Evolutionary conservation across 2,797 vertebrate species (phyloP).

Genomic region (Sebastes miniatus): DNA sequence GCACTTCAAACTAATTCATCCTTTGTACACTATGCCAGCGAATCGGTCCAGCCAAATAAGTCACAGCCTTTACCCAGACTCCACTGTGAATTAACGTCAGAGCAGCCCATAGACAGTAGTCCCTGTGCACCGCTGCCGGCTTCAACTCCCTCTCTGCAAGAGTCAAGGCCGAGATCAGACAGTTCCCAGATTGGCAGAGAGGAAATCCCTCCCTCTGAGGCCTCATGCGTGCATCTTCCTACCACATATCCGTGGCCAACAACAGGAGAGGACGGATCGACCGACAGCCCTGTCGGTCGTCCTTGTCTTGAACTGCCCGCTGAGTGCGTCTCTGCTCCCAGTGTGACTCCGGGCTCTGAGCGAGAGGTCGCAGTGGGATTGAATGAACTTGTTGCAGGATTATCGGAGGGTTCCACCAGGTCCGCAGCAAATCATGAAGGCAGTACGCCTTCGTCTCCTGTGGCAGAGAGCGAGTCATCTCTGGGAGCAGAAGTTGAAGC

Average conservation of each 20-base stretch:
- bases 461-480: constrained; percentile 28
- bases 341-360: constrained; percentile 22
- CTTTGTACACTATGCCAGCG: constrained; percentile 45
- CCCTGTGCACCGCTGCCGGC: constrained; percentile 9
- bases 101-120: constrained; percentile 26
- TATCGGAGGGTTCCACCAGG: constrained; percentile 31
- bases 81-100: constrained; percentile 54
- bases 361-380: constrained; percentile 15
- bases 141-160: constrained; percentile 13
- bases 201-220: constrained; percentile 35
- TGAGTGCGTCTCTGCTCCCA: constrained; percentile 18
- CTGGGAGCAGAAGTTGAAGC: constrained; percentile 38
- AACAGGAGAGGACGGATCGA: constrained; percentile 31
- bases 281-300: constrained; percentile 8
- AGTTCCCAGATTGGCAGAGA: constrained; percentile 37
- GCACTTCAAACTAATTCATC: constrained; percentile 41
- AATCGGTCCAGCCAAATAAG: constrained; percentile 47
- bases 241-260: constrained; percentile 27
- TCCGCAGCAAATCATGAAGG: constrained; percentile 18
- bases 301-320: constrained; percentile 12
- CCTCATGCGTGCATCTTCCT: constrained; percentile 14
- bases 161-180: constrained; percentile 38
- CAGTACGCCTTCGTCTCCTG: not conserved
- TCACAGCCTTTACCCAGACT: constrained; percentile 48
- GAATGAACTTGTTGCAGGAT: constrained; percentile 25